A percentile compares a stretch with the other conserved stretches of the same genome.
Conservation (phyloP, 1,140 invertebrate species). For the Dolichoris vasculosae region DNA sequence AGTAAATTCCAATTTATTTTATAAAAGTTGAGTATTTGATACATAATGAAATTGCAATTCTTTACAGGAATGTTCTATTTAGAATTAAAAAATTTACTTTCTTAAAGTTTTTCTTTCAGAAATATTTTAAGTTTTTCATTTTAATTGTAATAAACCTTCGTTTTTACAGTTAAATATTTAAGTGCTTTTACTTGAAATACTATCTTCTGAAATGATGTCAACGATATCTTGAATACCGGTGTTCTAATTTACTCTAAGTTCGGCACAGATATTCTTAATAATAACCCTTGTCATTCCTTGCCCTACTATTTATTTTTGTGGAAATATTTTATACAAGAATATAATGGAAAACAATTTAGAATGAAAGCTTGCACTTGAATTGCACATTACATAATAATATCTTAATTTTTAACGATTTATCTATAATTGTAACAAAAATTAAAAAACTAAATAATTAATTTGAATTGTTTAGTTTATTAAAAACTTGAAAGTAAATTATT, state of each 20-base stretch:
- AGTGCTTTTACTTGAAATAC: neutral
- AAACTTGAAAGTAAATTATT: no score
- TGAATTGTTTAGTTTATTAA: no score
- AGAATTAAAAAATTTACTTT: no score
- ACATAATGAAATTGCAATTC: no score
- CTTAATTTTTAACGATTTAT: no score
- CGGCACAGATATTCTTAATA: neutral
- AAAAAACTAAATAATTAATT: no score
- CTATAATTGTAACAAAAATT: no score
- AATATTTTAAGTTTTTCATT: neutral
- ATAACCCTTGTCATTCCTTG: neutral
- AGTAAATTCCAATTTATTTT: no score
- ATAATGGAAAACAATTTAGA: neutral
- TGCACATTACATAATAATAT: no score
- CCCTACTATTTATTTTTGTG: neutral
- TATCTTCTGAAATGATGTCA: conserved; percentile 9
- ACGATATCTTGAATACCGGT: neutral
- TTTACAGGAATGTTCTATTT: no score
- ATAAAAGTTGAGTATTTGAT: no score
- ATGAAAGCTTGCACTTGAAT: no score
- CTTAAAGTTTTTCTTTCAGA: neutral
- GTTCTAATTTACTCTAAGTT: conserved; percentile 16
- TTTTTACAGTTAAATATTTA: neutral
- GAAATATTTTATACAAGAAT: neutral
- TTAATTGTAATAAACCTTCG: neutral